Percentiles rank a stretch among this genome's conserved stretches.
Evolutionary conservation across 2,797 vertebrate genomes (phyloP).

Genomic region (Danio kyathit): DNA sequence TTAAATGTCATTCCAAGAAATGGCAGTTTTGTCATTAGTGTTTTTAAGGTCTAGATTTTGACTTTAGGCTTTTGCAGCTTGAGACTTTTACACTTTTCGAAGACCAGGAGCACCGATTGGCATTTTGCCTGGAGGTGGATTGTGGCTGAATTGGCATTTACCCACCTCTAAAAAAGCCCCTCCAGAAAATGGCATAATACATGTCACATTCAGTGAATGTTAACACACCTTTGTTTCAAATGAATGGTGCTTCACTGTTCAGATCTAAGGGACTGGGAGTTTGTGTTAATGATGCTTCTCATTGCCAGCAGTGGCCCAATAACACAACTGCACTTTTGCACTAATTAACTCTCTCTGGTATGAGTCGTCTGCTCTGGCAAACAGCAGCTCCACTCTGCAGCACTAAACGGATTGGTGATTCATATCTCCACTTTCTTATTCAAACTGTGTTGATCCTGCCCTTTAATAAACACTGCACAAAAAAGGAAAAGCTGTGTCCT

Average conservation of each 20-base stretch:
- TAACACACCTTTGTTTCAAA: slow-evolving; percentile 38
- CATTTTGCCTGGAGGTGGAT: slow-evolving; percentile 44
- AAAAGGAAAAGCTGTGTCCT: neutral
- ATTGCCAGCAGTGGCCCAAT: slow-evolving; percentile 56
- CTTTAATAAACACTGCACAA: neutral
- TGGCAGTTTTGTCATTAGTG: slow-evolving; percentile 14
- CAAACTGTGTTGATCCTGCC: slow-evolving; percentile 10
- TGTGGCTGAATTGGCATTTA: slow-evolving; percentile 49
- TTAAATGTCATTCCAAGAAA: slow-evolving; percentile 59
- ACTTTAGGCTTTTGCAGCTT: neutral
- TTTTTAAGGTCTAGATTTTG: slow-evolving; percentile 8
- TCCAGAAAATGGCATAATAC: slow-evolving; percentile 23
- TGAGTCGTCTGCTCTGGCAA: slow-evolving; percentile 43
- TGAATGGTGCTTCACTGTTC: slow-evolving; percentile 16
- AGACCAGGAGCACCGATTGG: slow-evolving; percentile 4
- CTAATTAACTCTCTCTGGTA: slow-evolving; percentile 63
- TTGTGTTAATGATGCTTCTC: slow-evolving; percentile 55
- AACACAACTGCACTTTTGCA: slow-evolving; percentile 55
- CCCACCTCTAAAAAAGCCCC: slow-evolving; percentile 2
- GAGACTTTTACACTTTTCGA: slow-evolving; percentile 3
- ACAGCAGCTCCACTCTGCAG: slow-evolving; percentile 35
- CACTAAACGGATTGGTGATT: slow-evolving; percentile 51
- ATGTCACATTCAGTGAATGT: slow-evolving; percentile 27
- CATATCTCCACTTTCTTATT: slow-evolving; percentile 31
- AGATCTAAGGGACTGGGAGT: slow-evolving; percentile 48